These are phyloP conservation scores for Lepus oiostolus DNA, from an alignment of 2,797 vertebrate genomes.

Conservation along the genomic window DNA sequence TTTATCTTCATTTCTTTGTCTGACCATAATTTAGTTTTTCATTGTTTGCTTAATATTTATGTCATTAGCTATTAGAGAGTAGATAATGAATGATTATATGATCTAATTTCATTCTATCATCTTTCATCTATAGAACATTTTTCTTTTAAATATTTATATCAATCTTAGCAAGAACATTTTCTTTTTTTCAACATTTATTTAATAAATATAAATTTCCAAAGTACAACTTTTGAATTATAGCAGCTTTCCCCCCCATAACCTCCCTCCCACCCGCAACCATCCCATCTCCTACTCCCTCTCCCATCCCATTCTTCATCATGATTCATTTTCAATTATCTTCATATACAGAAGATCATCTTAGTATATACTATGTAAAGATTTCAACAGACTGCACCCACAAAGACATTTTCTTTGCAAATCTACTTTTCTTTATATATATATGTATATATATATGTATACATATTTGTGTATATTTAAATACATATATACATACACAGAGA, in stretches of 20 bases:
- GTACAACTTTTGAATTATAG: too few species aligned
- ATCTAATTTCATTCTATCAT: not conserved
- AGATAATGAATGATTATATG: not conserved
- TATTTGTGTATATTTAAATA: not conserved
- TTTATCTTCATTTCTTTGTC: not conserved
- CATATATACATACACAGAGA: not conserved
- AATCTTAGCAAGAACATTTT: not conserved
- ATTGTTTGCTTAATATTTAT: not conserved
- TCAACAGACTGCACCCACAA: too few species aligned
- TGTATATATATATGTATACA: not conserved
- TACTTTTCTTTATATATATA: not conserved
- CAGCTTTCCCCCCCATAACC: too few species aligned
- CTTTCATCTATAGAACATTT: not conserved
- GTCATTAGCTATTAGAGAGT: not conserved
- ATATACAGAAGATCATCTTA: too few species aligned
- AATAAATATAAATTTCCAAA: too few species aligned
- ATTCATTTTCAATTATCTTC: too few species aligned
- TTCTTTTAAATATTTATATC: not conserved
- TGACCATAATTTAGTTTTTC: not conserved
- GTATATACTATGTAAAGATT: too few species aligned
- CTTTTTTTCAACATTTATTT: not conserved
- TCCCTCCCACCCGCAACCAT: too few species aligned
- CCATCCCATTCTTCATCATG: too few species aligned
- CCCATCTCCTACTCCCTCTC: too few species aligned
- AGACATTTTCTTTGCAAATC: too few species aligned